Conservation (phyloP, 2,797 vertebrate species). For the Gastrophryne carolinensis region DNA sequence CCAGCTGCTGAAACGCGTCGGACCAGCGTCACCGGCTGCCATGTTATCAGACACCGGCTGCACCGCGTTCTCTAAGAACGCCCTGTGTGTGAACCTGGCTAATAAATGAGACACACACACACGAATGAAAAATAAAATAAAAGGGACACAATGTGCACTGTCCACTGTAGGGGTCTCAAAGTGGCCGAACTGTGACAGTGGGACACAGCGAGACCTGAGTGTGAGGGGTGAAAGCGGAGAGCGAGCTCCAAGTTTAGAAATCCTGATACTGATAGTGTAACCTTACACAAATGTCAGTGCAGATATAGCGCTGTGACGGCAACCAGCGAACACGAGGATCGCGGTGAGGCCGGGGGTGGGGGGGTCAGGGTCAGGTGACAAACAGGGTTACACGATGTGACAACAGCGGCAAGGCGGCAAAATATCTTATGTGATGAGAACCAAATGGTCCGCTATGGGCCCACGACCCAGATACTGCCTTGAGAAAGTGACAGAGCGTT, state of each 20-base stretch:
- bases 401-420: too few relatives aligned
- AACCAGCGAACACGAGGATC: neutral
- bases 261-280: constrained; percentile 33
- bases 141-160: neutral
- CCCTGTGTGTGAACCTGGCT: neutral
- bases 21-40: constrained; percentile 39
- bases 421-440: too few relatives aligned
- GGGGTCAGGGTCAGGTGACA: too few relatives aligned
- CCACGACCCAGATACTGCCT: too few relatives aligned
- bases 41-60: constrained; percentile 47
- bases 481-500: too few relatives aligned
- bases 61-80: neutral
- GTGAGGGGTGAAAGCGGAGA: constrained; percentile 39
- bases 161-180: neutral
- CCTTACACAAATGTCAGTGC: constrained; percentile 51
- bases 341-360: too few relatives aligned
- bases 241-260: constrained; percentile 51
- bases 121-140: neutral
- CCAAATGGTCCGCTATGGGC: too few relatives aligned
- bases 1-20: constrained; percentile 57
- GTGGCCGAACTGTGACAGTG: neutral
- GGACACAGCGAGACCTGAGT: constrained; percentile 39
- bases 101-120: neutral
- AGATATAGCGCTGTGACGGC: constrained; percentile 32
- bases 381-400: too few relatives aligned